phyloP scores from a whole-genome alignment of 2,888 invertebrate genomes.

The Neria commutata region DNA sequence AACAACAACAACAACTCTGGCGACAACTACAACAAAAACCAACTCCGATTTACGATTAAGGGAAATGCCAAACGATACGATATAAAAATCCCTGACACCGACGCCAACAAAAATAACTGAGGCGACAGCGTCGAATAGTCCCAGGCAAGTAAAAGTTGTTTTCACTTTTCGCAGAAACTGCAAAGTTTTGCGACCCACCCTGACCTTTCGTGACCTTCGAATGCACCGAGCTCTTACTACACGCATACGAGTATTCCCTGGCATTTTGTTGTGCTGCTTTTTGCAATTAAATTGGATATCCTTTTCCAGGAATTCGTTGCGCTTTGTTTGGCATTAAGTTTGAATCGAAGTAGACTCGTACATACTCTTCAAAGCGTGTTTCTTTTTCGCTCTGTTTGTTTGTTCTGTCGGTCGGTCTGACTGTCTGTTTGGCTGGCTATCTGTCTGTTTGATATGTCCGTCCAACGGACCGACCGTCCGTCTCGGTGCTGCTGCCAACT shows the following conservation, averaged over 20 bases:
- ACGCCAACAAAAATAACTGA: not conserved
- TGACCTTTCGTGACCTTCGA: too few species aligned
- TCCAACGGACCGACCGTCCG: too few species aligned
- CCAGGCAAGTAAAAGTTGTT: conserved; percentile 51
- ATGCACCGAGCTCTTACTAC: too few species aligned
- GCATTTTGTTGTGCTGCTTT: not conserved
- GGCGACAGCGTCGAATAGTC: conserved; percentile 22
- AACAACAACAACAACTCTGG: conserved; percentile 27
- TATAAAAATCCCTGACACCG: not conserved
- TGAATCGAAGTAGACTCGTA: too few species aligned
- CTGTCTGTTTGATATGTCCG: not conserved
- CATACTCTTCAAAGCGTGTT: too few species aligned
- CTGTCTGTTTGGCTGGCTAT: not conserved
- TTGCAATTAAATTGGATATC: conserved; percentile 22
- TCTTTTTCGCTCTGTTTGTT: not conserved
- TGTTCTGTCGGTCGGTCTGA: not conserved
- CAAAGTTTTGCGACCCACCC: not conserved
- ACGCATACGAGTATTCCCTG: too few species aligned
- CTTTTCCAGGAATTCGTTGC: conserved; percentile 25
- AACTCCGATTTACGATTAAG: conserved; percentile 43
- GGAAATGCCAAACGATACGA: conserved; percentile 38
- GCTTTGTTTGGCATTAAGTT: not conserved
- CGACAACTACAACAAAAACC: conserved; percentile 29
- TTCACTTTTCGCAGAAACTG: conserved; percentile 44
- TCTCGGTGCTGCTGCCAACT: too few species aligned